Evolutionary conservation across 2,797 vertebrate genomes (phyloP).

Genomic region (Erpetoichthys calabaricus): DNA sequence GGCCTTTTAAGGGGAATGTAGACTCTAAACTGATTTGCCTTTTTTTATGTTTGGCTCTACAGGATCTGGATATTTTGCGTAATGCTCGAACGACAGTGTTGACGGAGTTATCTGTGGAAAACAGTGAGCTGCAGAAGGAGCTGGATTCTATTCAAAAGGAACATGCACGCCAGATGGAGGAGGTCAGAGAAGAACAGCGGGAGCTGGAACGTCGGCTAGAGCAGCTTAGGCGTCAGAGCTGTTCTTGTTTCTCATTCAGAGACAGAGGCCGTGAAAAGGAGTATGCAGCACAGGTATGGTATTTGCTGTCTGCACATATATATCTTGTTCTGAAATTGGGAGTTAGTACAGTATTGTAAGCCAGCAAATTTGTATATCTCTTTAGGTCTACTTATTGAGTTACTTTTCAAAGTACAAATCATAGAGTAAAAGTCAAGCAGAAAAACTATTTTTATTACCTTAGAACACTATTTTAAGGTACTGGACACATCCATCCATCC

Average conservation of each 20-base stretch:
- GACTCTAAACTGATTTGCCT: no score
- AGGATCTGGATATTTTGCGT: slow-evolving; percentile 87
- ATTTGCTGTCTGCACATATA: no score
- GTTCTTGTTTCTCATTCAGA: slow-evolving; percentile 69
- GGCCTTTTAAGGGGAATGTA: no score
- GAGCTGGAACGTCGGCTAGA: slow-evolving; percentile 86
- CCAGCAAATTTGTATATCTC: slow-evolving; percentile 14
- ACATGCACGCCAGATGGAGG: slow-evolving; percentile 79
- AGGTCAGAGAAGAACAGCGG: slow-evolving; percentile 81
- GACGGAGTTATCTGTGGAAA: slow-evolving; percentile 81
- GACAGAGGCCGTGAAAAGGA: slow-evolving; percentile 82
- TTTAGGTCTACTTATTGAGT: slow-evolving; percentile 20
- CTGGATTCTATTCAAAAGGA: slow-evolving; percentile 84
- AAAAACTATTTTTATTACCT: no score
- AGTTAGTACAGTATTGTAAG: slow-evolving; percentile 18
- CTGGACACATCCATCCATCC: no score
- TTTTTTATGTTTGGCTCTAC: neutral
- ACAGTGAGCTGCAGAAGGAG: slow-evolving; percentile 79
- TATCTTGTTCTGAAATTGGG: slow-evolving; percentile 6
- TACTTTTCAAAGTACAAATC: slow-evolving; percentile 24
- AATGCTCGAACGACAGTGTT: slow-evolving; percentile 69
- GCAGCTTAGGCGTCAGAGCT: slow-evolving; percentile 83
- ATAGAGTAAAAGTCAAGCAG: neutral
- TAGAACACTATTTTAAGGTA: no score
- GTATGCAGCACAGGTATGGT: slow-evolving; percentile 78